Base-by-base conservation (phyloP, 2,888 invertebrate genomes). In the Cybosia mesomella region DNA sequence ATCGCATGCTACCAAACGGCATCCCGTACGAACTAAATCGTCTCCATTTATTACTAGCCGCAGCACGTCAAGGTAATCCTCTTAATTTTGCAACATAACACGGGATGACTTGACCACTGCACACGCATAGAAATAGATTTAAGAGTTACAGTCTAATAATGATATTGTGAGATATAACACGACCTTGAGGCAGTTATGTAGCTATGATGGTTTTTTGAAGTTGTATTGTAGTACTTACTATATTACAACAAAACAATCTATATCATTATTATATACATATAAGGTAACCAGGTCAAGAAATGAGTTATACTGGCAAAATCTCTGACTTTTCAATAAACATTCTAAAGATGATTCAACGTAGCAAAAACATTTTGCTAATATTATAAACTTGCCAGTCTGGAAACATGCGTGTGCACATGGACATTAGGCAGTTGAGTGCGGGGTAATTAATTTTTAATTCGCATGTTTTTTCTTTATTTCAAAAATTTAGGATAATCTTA, bases 1-100 rank as follows among this genome's bases (percentile, higher is more conserved):
- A 86, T 85, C 87, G 89, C 86, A 86, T 89, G 88, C 89, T 87
- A 89, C 89, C 85, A 87, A 89, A 89, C 90, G 87, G 87, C 85
- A 89, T 88, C 87, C 88, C 86, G 84, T 80, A 83, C 86, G 76
- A 86, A 85, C 84, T 82, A 81, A 90, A 88, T 87, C 81, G 87
- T 83, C 82, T 74, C 79, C 80, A 82, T 87, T 85, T 87, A 83
- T 84, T 76, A 83, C 77, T 72, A 77, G 75, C 77, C 77, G 75
- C 83, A 74, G 80, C 77, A 79, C 83, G 76, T 82, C 80, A 81
- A 85, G 76, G 81, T 79, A 78, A 80, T 82, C 85, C 83, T 82
- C 84, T 88, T 82, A 83, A 90, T 89, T 90, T 87, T 84, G 86
- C 86, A 84, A 85, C 81, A 77, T 87, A 83, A 83, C 79, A 86